These are phyloP conservation scores for Echiichthys vipera DNA, from an alignment of 2,797 vertebrate species.

Conservation along the genomic window DNA sequence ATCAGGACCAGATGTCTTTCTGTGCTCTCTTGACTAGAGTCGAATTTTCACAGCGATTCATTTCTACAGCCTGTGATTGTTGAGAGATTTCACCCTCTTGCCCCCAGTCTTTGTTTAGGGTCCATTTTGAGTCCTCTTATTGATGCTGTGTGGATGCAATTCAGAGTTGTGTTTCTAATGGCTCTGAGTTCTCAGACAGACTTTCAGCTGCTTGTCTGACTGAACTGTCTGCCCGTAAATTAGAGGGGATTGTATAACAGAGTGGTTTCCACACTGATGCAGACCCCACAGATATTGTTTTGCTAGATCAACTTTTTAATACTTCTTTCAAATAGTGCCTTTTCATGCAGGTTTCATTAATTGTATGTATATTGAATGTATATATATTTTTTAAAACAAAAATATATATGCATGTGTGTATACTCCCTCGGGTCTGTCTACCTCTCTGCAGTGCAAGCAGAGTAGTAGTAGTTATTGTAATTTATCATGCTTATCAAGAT, in stretches of 20 bases:
- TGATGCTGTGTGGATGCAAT: slow-evolving; percentile 25
- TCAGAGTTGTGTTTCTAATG: slow-evolving; percentile 21
- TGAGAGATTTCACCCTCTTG: slow-evolving; percentile 38
- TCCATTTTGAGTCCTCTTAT: slow-evolving; percentile 32
- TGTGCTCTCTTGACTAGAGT: slow-evolving; percentile 56
- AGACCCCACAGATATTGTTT: too few relatives aligned
- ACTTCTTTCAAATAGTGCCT: too few relatives aligned
- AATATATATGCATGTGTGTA: too few relatives aligned
- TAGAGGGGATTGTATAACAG: slow-evolving; percentile 32
- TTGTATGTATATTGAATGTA: too few relatives aligned
- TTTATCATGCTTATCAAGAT: too few relatives aligned
- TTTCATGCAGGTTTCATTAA: too few relatives aligned
- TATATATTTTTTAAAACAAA: too few relatives aligned
- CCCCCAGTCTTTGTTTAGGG: slow-evolving; percentile 33
- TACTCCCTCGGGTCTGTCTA: too few relatives aligned
- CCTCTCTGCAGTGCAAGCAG: too few relatives aligned
- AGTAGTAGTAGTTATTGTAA: too few relatives aligned
- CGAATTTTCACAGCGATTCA: slow-evolving; percentile 49
- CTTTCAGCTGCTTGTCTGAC: slow-evolving; percentile 22
- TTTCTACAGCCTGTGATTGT: slow-evolving; percentile 48
- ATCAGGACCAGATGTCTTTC: slow-evolving; percentile 77
- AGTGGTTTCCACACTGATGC: slow-evolving; percentile 22
- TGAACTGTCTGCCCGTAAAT: slow-evolving; percentile 24
- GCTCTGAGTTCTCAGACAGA: slow-evolving; percentile 23
- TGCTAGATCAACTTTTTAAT: too few relatives aligned